Conservation (phyloP, 2,113 vertebrate genomes). For the Equus przewalskii region DNA sequence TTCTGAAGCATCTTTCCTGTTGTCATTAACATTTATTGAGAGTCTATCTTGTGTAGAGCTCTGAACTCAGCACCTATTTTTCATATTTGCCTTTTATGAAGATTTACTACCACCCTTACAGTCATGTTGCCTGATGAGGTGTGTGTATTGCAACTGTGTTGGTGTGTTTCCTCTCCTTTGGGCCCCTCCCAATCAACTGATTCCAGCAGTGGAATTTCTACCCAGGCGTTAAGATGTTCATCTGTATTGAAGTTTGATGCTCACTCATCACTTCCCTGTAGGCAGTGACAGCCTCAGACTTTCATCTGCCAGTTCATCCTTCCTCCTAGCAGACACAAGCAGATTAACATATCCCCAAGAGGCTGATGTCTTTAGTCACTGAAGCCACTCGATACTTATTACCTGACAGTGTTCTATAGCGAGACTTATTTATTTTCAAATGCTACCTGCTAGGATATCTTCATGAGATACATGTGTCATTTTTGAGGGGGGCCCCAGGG, state of each 20-base stretch:
- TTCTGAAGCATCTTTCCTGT: background rate
- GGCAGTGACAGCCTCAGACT: conserved; percentile 73
- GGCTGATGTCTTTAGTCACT: conserved; percentile 67
- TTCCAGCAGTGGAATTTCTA: background rate
- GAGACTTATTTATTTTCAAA: conserved; percentile 77
- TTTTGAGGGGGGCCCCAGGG: conserved; percentile 34
- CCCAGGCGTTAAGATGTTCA: conserved; percentile 54
- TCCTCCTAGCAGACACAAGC: conserved; percentile 60
- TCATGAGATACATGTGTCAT: conserved; percentile 80
- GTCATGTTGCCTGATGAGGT: background rate
- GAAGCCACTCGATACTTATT: conserved; percentile 59
- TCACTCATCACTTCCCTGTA: conserved; percentile 70
- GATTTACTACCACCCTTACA: background rate
- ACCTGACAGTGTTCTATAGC: conserved; percentile 68
- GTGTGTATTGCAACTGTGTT: background rate
- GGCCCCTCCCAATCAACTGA: background rate
- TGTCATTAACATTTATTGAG: background rate
- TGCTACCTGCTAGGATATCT: conserved; percentile 71
- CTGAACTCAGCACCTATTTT: background rate
- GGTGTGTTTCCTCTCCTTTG: background rate
- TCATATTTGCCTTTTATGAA: background rate
- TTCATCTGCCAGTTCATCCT: conserved; percentile 71
- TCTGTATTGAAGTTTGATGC: conserved; percentile 75
- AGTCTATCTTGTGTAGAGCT: background rate
- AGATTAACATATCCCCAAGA: conserved; percentile 77